Percentiles rank a stretch among this genome's conserved stretches.
These are phyloP conservation scores for Rattus norvegicus DNA, from an alignment of 2,113 vertebrate genomes.

Conservation along the genomic window GRCr8 NC_086035.1:28045501-28046000, in stretches of 20 bases:
- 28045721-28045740: neutral
- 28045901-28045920: neutral
- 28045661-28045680: too few species aligned
- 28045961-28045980: neutral
- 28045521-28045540: too few species aligned
- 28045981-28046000: neutral
- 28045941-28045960: neutral
- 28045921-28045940: neutral
- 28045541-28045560: too few species aligned
- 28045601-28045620: too few species aligned
- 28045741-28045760: neutral
- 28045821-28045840: neutral
- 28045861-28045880: too few species aligned
- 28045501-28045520: too few species aligned
- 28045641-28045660: too few species aligned
- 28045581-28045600: too few species aligned
- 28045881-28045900: neutral
- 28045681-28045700: neutral
- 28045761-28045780: neutral
- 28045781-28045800: neutral
- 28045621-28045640: too few species aligned
- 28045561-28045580: too few species aligned
- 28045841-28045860: neutral
- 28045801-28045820: neutral
- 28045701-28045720: neutral